Base-by-base conservation (phyloP, 35 echinoderm and acorn worm species). In the Anneissia japonica region DNA sequence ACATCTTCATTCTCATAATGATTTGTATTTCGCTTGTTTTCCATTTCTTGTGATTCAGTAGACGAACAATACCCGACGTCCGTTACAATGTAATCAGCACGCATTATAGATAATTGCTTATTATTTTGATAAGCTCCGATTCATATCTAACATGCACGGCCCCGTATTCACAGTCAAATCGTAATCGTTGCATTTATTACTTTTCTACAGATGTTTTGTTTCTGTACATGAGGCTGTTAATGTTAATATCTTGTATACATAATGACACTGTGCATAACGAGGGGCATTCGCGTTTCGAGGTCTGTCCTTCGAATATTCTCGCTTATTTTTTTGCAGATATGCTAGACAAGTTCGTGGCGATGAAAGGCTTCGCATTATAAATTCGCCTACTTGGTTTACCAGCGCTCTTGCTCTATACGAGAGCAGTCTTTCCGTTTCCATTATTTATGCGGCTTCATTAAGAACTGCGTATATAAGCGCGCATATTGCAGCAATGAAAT, bases 361-460 rank as follows among this genome's bases (percentile, higher is more conserved):
- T 64, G 51, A 64, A 64, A 64, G 51, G 40, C 40, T 43, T 43
- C 40, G 40, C 51, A 64, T 64, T 64, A 64, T 64, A 64, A 9
- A 64, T 64, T 64, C 51, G 51, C 51, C 51, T 64, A 64, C 51
- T 64, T 64, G 11, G 51, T 64, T 64, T 9, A 2, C 2, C 1
- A 64, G 9, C 21, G 21, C 9, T 26, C 21, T 64, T 64, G 11
- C 26, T 12, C 51, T 64, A 4, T 16, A 7, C 40, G 40, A 64
- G 51, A 64, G 51, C 51, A 23, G 51, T 64, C 51, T 64, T 64
- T 23, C 51, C 51, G 51, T 12, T 64, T 12, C 1, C 51, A 64
- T 64, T 64, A 64, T 64, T 64, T 64, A 64, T 64, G 51, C 51
- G 51, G 51, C 51, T 64, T 64, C 51, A 64, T 64, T 64, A 64